Evolutionary conservation across 2,797 vertebrate species (phyloP).

Genomic region (Danio kyathit): DNA sequence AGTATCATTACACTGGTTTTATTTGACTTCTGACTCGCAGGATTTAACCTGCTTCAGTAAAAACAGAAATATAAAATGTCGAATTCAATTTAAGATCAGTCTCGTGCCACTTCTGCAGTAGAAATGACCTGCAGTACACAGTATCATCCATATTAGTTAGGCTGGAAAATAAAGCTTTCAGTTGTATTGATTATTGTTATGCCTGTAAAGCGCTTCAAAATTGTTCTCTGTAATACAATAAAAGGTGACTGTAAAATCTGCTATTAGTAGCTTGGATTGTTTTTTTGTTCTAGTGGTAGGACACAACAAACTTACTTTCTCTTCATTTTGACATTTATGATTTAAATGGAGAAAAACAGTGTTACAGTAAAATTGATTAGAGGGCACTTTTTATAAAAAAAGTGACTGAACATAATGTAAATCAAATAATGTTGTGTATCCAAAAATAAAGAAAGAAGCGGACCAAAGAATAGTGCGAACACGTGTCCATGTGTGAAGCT

Average conservation of each 20-base stretch:
- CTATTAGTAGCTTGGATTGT: not conserved
- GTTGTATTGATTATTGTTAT: not conserved
- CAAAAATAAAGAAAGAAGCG: too few relatives aligned
- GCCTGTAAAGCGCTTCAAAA: not conserved
- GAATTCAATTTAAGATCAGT: not conserved
- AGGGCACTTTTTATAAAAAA: too few relatives aligned
- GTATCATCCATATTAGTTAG: not conserved
- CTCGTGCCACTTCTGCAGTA: not conserved
- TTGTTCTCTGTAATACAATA: slow-evolving; percentile 4
- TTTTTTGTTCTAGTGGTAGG: not conserved
- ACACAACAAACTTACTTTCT: too few relatives aligned
- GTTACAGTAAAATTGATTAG: too few relatives aligned
- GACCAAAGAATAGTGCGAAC: too few relatives aligned
- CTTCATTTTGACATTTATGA: too few relatives aligned
- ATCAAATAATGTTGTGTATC: too few relatives aligned
- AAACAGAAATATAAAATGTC: not conserved
- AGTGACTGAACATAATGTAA: too few relatives aligned
- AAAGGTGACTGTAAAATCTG: not conserved
- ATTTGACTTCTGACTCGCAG: not conserved
- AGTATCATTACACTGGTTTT: slow-evolving; percentile 11
- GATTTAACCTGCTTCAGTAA: not conserved
- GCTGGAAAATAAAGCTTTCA: not conserved
- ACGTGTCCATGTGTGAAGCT: too few relatives aligned
- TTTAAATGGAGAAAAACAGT: too few relatives aligned
- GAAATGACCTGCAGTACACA: not conserved